phyloP scores from a whole-genome alignment of 2,888 invertebrate species.

The Andrena fulva region DNA sequence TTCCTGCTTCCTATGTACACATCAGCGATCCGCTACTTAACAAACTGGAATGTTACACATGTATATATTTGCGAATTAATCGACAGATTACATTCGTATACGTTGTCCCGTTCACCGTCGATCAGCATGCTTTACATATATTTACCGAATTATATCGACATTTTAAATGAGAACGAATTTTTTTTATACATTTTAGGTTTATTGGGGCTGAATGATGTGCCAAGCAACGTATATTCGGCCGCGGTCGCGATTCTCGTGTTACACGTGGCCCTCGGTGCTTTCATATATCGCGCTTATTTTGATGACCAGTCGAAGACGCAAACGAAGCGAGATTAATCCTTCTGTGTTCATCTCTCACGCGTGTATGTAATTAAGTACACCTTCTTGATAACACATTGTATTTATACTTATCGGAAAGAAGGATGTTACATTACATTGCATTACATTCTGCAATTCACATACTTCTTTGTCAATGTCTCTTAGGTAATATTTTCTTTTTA shows the following conservation, averaged over 20 bases:
- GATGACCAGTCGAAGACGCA: constrained; percentile 78
- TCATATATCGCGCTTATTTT: constrained; percentile 92
- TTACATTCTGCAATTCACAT: constrained; percentile 39
- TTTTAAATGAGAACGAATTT: constrained; percentile 18
- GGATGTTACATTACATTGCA: constrained; percentile 50
- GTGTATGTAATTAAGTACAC: constrained; percentile 63
- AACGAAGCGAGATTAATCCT: constrained; percentile 76
- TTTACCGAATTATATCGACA: background rate
- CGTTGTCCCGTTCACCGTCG: constrained; percentile 2
- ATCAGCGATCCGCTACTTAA: constrained; percentile 6
- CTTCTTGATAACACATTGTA: constrained; percentile 54
- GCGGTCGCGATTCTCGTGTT: constrained; percentile 90
- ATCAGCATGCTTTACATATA: background rate
- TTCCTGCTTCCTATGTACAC: constrained; percentile 9
- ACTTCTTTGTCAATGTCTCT: constrained; percentile 40
- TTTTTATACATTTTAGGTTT: constrained; percentile 83
- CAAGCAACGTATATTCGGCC: constrained; percentile 92
- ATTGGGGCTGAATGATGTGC: constrained; percentile 85
- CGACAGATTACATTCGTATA: constrained; percentile 28
- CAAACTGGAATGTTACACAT: constrained; percentile 23
- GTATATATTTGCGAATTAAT: background rate
- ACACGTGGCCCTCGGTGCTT: constrained; percentile 91
- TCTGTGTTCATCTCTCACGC: constrained; percentile 19
- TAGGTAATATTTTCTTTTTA: constrained; percentile 33
- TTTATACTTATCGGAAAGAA: constrained; percentile 38